A percentile compares a stretch with the other conserved stretches of the same genome.
Conservation (phyloP, 1,140 invertebrate species). For the Elysia chlorotica region DNA sequence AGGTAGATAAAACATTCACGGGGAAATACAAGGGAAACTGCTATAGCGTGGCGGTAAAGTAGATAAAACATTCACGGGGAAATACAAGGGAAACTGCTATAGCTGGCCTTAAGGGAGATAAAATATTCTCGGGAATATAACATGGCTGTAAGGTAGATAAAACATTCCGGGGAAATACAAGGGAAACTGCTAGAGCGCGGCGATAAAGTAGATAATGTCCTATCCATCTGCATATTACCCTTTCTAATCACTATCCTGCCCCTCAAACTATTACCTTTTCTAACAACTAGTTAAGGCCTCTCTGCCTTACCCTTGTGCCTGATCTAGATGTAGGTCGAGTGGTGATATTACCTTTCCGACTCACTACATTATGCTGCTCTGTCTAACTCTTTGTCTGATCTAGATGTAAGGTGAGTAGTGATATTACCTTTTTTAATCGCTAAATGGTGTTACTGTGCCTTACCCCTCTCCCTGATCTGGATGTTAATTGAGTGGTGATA, state of each 20-base stretch:
- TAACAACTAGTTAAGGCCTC: background rate
- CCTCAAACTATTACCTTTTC: background rate
- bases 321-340: too few relatives aligned
- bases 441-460: background rate
- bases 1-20: background rate
- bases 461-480: slow-evolving; percentile 36
- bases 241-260: too few relatives aligned
- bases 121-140: background rate
- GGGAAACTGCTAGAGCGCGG: background rate
- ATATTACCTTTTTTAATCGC: background rate
- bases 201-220: background rate
- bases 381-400: slow-evolving; percentile 24
- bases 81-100: background rate
- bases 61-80: background rate
- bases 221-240: background rate
- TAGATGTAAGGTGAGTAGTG: too few relatives aligned
- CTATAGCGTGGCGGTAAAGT: background rate
- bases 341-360: background rate
- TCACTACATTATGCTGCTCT: background rate
- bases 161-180: background rate
- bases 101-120: background rate
- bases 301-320: too few relatives aligned
- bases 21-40: background rate
- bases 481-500: slow-evolving; percentile 31
- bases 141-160: background rate